These are phyloP conservation scores for Chloroclysta siterata DNA, from an alignment of 2,888 invertebrate genomes.

Conservation along the genomic window DNA sequence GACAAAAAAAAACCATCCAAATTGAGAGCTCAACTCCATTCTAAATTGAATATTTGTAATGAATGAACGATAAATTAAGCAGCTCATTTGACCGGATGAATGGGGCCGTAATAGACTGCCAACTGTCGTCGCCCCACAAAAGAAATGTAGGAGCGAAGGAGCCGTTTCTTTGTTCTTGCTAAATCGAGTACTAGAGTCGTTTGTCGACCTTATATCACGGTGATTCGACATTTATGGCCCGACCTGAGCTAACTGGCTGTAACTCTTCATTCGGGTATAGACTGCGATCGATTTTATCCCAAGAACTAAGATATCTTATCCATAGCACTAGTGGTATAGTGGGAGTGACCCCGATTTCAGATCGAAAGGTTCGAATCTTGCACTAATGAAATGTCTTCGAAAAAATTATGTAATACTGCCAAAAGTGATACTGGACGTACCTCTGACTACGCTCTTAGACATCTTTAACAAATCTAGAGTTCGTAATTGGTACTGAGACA, in stretches of 20 bases:
- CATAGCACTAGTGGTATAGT: no score
- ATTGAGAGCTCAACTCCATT: conserved; percentile 45
- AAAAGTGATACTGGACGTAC: no score
- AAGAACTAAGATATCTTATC: conserved; percentile 25
- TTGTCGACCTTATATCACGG: conserved; percentile 80
- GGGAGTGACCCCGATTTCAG: no score
- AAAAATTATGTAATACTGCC: no score
- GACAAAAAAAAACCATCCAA: conserved; percentile 20
- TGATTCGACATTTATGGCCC: conserved; percentile 81
- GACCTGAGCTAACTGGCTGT: conserved; percentile 62
- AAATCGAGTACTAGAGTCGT: conserved; percentile 78
- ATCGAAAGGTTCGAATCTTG: no score
- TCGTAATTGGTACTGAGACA: no score
- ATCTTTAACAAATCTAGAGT: no score
- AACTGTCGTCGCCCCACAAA: conserved; percentile 76
- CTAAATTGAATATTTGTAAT: conserved; percentile 68
- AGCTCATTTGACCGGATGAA: conserved; percentile 80
- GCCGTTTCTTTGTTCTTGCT: conserved; percentile 78
- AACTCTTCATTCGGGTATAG: conserved; percentile 62
- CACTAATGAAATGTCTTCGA: no score
- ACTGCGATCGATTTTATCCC: conserved; percentile 33
- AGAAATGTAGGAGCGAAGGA: conserved; percentile 69
- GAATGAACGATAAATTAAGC: conserved; percentile 76
- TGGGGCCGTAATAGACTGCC: conserved; percentile 77
- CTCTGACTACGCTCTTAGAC: no score